phyloP scores from a whole-genome alignment of 53 echinoderm and acorn worm genomes.

The Apostichopus leukothele region DNA sequence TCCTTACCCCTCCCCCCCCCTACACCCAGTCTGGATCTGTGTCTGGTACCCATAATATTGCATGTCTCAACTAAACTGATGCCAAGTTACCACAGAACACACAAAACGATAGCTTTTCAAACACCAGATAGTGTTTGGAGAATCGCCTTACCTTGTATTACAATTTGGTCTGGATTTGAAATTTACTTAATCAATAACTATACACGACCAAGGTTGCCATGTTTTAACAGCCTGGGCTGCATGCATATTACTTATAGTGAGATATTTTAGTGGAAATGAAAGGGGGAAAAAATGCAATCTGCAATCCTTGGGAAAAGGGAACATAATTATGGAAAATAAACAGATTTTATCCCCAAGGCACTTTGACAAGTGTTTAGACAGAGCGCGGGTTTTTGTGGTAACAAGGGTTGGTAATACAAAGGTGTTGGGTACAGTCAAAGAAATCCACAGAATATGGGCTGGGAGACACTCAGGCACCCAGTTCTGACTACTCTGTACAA shows the following conservation, averaged over 20 bases:
- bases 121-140: no score
- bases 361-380: conserved; percentile 37
- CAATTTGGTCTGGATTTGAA: no score
- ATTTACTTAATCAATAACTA: no score
- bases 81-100: no score
- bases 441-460: background rate
- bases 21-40: no score
- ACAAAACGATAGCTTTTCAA: no score
- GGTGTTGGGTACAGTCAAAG: conserved; percentile 1
- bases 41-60: no score
- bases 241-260: background rate
- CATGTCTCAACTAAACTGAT: no score
- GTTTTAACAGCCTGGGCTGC: background rate
- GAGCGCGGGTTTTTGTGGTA: conserved; percentile 6
- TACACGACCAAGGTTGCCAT: no score
- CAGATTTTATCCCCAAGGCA: conserved; percentile 44
- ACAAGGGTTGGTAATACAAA: conserved; percentile 29
- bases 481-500: background rate
- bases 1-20: no score
- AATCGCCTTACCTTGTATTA: no score
- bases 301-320: conserved; percentile 39
- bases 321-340: conserved; percentile 47
- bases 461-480: background rate
- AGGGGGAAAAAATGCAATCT: background rate
- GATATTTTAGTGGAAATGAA: no score